Evolutionary conservation across 2,113 vertebrate genomes (phyloP).

Genomic region (Spilogale gracilis): DNA sequence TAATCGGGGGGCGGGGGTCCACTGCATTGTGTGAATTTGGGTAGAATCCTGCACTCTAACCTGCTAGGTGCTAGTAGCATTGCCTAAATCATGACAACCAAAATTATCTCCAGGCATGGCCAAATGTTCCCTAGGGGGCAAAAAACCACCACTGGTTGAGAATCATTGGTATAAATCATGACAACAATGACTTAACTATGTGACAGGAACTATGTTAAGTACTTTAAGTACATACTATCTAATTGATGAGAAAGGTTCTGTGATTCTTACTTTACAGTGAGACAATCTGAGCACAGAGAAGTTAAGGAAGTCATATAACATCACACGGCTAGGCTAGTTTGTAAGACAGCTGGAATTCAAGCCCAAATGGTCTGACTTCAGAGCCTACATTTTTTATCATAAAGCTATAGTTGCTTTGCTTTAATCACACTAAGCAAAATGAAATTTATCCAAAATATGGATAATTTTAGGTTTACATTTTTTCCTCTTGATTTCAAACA

Average conservation of each 20-base stretch:
- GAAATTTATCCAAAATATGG: constrained; percentile 21
- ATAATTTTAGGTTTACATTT: constrained; percentile 3
- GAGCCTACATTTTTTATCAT: neutral
- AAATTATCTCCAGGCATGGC: neutral
- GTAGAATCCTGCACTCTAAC: neutral
- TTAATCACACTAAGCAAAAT: constrained; percentile 22
- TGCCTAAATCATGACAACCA: neutral
- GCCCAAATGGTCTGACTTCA: neutral
- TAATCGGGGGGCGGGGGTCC: neutral
- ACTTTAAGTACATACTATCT: neutral
- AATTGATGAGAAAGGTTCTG: neutral
- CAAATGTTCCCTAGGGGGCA: neutral
- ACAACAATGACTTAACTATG: neutral
- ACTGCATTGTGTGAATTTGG: neutral
- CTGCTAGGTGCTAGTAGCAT: neutral
- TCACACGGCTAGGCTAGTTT: neutral
- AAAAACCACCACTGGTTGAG: neutral
- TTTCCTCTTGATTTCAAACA: neutral
- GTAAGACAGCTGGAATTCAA: neutral
- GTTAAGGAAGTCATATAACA: neutral
- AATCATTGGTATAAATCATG: neutral
- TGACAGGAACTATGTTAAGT: neutral
- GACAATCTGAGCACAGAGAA: neutral
- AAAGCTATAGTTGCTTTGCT: neutral
- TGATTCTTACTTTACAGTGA: neutral